Conservation (phyloP, 2,888 invertebrate genomes). For the Molorchus minor region DNA sequence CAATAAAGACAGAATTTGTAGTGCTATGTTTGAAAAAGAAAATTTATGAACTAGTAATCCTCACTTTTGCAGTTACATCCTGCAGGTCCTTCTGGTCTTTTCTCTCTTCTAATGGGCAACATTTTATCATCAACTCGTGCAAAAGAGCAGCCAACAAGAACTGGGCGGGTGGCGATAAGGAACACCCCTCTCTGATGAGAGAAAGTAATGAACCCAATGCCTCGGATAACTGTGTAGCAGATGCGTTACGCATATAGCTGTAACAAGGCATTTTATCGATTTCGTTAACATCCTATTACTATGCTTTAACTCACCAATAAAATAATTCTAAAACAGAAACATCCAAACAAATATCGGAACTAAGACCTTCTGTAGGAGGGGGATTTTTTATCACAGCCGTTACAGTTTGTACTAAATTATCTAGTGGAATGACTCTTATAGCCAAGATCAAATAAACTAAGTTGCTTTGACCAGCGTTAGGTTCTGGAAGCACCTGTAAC, state of each 20-base stretch:
- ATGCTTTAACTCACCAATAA: slow-evolving; percentile 65
- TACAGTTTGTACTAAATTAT: slow-evolving; percentile 83
- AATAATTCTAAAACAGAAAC: slow-evolving; percentile 85
- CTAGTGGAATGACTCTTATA: slow-evolving; percentile 84
- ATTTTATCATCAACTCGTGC: slow-evolving; percentile 84
- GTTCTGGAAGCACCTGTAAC: slow-evolving; percentile 69
- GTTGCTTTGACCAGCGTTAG: slow-evolving; percentile 75
- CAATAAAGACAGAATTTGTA: no score
- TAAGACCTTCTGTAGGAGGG: slow-evolving; percentile 70
- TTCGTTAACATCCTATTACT: neutral
- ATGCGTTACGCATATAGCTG: slow-evolving; percentile 73
- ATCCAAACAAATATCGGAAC: slow-evolving; percentile 72
- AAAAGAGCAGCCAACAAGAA: slow-evolving; percentile 81
- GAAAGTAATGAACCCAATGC: slow-evolving; percentile 80
- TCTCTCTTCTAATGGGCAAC: slow-evolving; percentile 77
- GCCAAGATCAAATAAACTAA: slow-evolving; percentile 82
- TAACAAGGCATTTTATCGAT: slow-evolving; percentile 33
- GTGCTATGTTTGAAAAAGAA: no score
- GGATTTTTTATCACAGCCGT: slow-evolving; percentile 84
- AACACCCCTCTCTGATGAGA: slow-evolving; percentile 79
- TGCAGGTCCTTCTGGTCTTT: slow-evolving; percentile 84
- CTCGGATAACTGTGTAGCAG: slow-evolving; percentile 75
- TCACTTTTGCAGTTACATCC: slow-evolving; percentile 74
- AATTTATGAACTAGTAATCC: no score
- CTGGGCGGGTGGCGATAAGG: slow-evolving; percentile 78